A percentile compares a stretch with the other conserved stretches of the same genome.
phyloP scores from a whole-genome alignment of 2,113 vertebrate genomes.

The Anoplopoma fimbria region DNA sequence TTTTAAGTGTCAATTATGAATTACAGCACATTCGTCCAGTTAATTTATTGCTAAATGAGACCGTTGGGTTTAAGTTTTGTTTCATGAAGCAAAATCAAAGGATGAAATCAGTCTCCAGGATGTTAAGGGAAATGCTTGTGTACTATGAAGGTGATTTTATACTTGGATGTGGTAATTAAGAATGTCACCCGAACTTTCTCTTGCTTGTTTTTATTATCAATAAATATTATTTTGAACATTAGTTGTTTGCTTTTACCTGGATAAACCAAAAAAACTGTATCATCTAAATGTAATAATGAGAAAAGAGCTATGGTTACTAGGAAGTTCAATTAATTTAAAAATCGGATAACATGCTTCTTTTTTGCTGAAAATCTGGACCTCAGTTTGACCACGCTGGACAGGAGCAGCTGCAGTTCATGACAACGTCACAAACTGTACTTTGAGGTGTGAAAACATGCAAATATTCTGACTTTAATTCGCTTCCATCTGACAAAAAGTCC shows the following conservation, averaged over 20 bases:
- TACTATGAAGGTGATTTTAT: conserved; percentile 64
- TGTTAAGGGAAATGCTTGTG: conserved; percentile 70
- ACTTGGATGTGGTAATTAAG: conserved; percentile 67
- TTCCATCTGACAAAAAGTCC: too few species aligned
- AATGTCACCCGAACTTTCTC: conserved; percentile 17
- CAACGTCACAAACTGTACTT: too few species aligned
- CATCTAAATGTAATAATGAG: background rate
- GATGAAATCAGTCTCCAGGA: conserved; percentile 53
- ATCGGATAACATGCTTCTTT: too few species aligned
- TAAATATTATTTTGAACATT: conserved; percentile 71
- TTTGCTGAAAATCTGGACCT: too few species aligned
- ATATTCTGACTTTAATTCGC: too few species aligned
- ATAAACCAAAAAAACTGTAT: background rate
- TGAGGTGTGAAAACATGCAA: too few species aligned
- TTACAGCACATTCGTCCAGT: background rate
- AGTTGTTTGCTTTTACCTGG: background rate
- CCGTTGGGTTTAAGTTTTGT: background rate
- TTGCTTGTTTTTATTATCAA: conserved; percentile 71
- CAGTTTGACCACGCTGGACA: too few species aligned
- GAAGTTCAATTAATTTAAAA: too few species aligned
- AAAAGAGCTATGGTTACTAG: too few species aligned
- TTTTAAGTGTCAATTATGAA: conserved; percentile 5
- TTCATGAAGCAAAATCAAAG: conserved; percentile 18
- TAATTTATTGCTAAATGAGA: conserved; percentile 31
- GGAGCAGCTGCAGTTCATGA: too few species aligned